Base-by-base conservation (phyloP, 2,888 invertebrate genomes). In the Endotricha flammealis region DNA sequence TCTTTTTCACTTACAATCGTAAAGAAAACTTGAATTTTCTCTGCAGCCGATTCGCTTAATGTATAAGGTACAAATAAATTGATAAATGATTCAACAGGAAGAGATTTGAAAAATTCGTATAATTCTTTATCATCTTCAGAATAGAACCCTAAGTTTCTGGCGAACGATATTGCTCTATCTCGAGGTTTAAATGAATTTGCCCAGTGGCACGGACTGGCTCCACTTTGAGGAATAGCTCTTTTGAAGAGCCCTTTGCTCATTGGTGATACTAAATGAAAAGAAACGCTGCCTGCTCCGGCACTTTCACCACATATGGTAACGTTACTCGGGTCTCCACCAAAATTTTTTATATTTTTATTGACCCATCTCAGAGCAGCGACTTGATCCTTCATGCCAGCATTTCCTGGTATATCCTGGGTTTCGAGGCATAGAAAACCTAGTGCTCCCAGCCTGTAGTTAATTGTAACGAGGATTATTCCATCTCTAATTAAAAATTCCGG, bases 191-290 rank as follows among this genome's bases (percentile, higher is more conserved):
- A 42, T 0, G 33, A 69, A 25, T 70, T 65, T 0, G 88, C 83
- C 90, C 89, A 90, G 0, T 85, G 78, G 51, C 85, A 83, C 16
- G 88, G 71, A 2, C 88, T 79, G 0, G 89, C 89, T 0, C 92
- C 92, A 51, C 92, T 92, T 54, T 92, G 90, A 0, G 90, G 85
- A 25, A 92, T 92, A 4, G 83, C 65, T 43, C 70, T 62, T 23
- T 53, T 59, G 14, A 75, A 77, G 1, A 78, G 40, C 0, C 72
- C 73, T 51, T 62, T 68, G 12, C 63, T 64, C 67, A 75, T 68
- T 0, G 74, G 72, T 1, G 79, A 79, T 5, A 74, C 34, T 4
- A 74, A 38, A 36, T 75, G 76, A 32, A 46, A 64, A 0, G 64
- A 49, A 0, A 62, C 57, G 13, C 61, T 48, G 0, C 46, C 60